Evolutionary conservation across 1,140 invertebrate genomes (phyloP).

Genomic region (Listronotus oregonensis): DNA sequence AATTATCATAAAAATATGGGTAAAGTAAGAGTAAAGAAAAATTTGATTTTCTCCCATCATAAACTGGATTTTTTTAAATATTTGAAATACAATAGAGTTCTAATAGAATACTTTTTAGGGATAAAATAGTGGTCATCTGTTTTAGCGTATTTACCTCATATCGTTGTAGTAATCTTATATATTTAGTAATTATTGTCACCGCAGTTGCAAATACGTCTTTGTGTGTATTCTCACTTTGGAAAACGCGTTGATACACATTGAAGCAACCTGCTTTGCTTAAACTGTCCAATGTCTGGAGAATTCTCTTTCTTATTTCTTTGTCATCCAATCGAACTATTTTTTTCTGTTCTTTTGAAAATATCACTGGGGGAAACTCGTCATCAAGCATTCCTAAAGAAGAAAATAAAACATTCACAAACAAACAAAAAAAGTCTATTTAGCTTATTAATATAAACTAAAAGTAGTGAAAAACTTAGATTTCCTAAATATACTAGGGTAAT

Average conservation of each 20-base stretch:
- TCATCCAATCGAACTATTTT: conserved; percentile 29
- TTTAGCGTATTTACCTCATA: conserved; percentile 35
- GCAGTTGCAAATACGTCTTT: conserved; percentile 18
- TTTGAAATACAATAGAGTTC: too few species aligned
- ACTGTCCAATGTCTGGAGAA: conserved; percentile 19
- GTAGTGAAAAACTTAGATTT: too few species aligned
- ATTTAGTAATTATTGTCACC: conserved; percentile 19
- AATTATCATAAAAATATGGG: background rate
- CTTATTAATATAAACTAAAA: too few species aligned
- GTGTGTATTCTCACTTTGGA: conserved; percentile 11
- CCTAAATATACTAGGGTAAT: too few species aligned
- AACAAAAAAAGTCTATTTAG: too few species aligned
- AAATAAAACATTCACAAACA: too few species aligned
- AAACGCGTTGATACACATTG: conserved; percentile 15
- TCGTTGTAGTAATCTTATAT: conserved; percentile 22
- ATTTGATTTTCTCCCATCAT: too few species aligned
- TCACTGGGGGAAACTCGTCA: conserved; percentile 26
- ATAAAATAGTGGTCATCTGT: too few species aligned
- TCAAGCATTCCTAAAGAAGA: conserved; percentile 28
- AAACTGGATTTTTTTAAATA: too few species aligned
- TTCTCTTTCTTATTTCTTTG: conserved; percentile 27
- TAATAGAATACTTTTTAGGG: too few species aligned
- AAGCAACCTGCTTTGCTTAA: conserved; percentile 32
- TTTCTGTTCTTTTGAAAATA: conserved; percentile 32
- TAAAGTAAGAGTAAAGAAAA: background rate